phyloP scores from a whole-genome alignment of 2,113 vertebrate genomes.

The Platysteira castanea region DNA sequence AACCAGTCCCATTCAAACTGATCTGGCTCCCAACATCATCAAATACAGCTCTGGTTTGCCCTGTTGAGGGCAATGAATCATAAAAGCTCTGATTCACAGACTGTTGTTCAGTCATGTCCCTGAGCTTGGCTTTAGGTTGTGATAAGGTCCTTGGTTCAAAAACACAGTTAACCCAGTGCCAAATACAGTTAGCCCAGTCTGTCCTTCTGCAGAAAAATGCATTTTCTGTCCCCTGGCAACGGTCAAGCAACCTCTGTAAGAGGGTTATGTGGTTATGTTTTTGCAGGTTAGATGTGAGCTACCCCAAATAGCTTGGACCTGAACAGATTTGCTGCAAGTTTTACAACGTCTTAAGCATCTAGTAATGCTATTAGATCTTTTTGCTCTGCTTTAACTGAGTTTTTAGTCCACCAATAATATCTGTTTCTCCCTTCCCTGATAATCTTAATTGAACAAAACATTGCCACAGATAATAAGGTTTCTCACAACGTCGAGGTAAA shows the following conservation, averaged over 20 bases:
- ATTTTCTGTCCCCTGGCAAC: background rate
- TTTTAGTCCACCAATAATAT: background rate
- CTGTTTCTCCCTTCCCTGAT: background rate
- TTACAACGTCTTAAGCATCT: background rate
- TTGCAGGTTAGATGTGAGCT: background rate
- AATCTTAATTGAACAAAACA: background rate
- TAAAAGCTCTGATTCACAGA: background rate
- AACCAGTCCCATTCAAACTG: background rate
- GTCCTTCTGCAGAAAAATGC: background rate
- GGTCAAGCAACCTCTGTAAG: background rate
- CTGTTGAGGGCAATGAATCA: background rate
- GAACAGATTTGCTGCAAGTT: background rate
- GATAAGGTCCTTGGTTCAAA: background rate
- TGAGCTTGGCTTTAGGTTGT: background rate
- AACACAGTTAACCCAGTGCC: background rate
- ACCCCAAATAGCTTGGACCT: background rate
- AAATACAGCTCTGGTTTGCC: background rate
- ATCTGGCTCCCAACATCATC: background rate
- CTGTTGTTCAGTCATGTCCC: background rate
- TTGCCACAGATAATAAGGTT: background rate
- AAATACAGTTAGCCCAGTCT: background rate
- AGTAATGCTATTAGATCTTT: background rate
- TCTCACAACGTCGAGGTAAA: background rate
- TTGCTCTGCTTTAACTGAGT: background rate
- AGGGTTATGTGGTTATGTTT: background rate